A percentile compares a stretch with the other conserved stretches of the same genome.
Conservation (phyloP, 2,888 invertebrate species). For the Drosophila atroscutellata region DNA sequence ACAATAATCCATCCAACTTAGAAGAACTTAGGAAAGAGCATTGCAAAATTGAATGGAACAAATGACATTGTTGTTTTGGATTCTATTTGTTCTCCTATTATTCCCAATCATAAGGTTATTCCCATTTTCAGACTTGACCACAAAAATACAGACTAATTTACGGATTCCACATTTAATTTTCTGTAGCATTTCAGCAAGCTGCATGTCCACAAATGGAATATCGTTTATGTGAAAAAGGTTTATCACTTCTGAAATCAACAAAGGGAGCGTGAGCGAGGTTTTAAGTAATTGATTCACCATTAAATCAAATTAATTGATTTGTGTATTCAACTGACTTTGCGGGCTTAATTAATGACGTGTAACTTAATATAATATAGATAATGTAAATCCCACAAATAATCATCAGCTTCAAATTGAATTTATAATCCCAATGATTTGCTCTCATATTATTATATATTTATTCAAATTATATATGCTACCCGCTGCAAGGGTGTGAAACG, state of each 20-base stretch:
- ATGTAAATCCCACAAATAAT: not conserved
- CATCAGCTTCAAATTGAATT: not conserved
- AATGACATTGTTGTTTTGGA: not conserved
- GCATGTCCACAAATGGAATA: not conserved
- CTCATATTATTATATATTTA: not conserved
- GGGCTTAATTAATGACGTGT: not conserved
- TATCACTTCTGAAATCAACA: not conserved
- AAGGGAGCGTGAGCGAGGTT: not conserved
- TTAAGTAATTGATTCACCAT: conserved; percentile 14
- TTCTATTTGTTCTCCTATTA: not conserved
- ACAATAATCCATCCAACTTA: not conserved
- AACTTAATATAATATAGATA: not conserved
- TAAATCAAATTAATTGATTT: not conserved
- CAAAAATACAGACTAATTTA: not conserved
- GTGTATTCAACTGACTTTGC: not conserved
- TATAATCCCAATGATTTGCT: not conserved
- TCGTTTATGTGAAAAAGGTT: conserved; percentile 7
- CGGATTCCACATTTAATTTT: not conserved
- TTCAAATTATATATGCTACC: not conserved
- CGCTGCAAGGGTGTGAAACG: not conserved
- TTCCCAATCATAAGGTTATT: not conserved
- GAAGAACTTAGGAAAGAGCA: not conserved
- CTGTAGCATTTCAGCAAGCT: not conserved
- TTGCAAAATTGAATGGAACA: not conserved
- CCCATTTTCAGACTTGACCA: not conserved